Evolutionary conservation across 2,888 invertebrate species (phyloP), one percentile per base, ranked within the genome.

Genomic region (Luperina testacea): DNA sequence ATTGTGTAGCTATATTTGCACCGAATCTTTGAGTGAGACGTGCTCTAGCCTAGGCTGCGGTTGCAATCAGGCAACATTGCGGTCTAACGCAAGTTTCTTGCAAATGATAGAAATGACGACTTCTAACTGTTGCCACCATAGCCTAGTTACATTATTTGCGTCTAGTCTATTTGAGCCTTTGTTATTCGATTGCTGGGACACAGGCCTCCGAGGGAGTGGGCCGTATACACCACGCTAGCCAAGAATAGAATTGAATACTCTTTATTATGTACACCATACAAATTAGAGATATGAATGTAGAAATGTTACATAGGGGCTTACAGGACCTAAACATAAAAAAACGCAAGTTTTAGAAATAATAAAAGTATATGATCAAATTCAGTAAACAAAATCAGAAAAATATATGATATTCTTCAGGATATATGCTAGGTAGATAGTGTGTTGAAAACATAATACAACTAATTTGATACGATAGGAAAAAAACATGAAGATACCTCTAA

Each of bases 41-140:
- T 68, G 57, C 24, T 57, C 59, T 32, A 61, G 76, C 61, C 61
- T 67, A 42, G 27, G 17, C n/a, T 84, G 84, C 71, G 84, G 87
- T 84, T 76, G 13, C 38, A 24, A 38, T 7, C 51, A 57, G 38
- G 61, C 67, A 38, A 67, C 24, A 69, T 51, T 86, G 87, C 72
- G 84, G 79, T 86, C 32, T 17, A 73, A 64, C 51, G 42, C 53
- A 27, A 75, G 27, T 11, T 82, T 78, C 59, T 53, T 67, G 63
- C 63, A 64, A 84, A 86, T 75, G 53, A 5, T 67, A 68, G 68
- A 45, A 75, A 67, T 76, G 27, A 48, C 63, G 38, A 51, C 32
- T 85, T 81, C 27, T 85, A 77, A 82, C 63, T 74, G 73, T 82
- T 45, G 48, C 24, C 48, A 59, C 1, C 78, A 57, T 53, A 57